Percentiles rank a stretch among this genome's conserved stretches.
Conservation (phyloP, 2,113 vertebrate species). For the Corythaeola cristata region DNA sequence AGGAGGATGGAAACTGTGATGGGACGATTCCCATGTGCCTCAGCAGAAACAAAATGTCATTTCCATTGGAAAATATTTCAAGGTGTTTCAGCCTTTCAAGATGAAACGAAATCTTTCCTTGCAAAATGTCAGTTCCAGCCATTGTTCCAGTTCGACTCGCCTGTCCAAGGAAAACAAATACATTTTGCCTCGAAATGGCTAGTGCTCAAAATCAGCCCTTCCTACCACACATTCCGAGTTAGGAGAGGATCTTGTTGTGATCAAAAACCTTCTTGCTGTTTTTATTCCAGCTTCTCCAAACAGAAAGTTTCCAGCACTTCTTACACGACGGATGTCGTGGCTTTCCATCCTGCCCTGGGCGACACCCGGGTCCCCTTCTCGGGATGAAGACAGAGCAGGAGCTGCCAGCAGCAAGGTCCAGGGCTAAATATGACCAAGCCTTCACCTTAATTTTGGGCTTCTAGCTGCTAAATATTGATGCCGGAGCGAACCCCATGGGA, state of each 20-base stretch:
- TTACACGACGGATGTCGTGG: rapidly evolving
- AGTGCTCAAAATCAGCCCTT: background rate
- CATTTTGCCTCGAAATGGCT: background rate
- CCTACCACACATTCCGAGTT: background rate
- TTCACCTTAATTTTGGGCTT: background rate
- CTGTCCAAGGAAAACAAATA: conserved; percentile 56
- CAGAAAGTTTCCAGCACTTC: background rate
- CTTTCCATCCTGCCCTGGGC: background rate
- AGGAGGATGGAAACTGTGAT: background rate
- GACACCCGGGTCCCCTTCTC: rapidly evolving
- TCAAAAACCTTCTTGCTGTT: background rate
- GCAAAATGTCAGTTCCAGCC: conserved; percentile 29
- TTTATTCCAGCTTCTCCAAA: background rate
- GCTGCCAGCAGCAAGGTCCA: background rate
- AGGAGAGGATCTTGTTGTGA: background rate
- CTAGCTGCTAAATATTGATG: background rate
- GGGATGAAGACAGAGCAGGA: background rate
- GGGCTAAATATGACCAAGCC: background rate
- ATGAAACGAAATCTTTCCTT: conserved; percentile 7
- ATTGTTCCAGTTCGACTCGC: conserved; percentile 22
- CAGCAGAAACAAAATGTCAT: background rate
- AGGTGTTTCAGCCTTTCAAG: conserved; percentile 43
- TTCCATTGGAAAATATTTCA: conserved; percentile 55
- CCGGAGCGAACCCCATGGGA: background rate
- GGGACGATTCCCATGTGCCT: background rate